Evolutionary conservation across 1,140 invertebrate genomes (phyloP).

Genomic region (Brachionus calyciflorus): DNA sequence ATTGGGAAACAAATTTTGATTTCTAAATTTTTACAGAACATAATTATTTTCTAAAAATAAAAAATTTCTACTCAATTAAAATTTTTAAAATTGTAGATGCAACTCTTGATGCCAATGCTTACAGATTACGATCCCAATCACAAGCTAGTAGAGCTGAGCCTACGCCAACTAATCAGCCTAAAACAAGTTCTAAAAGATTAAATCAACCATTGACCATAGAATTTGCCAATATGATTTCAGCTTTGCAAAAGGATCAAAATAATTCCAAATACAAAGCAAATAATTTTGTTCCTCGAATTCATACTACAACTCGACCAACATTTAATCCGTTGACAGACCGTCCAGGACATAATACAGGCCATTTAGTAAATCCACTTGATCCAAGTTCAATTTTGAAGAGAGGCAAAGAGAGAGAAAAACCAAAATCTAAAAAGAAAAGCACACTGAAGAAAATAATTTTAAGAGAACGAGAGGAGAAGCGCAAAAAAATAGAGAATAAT

Average conservation of each 20-base stretch:
- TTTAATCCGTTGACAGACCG: not conserved
- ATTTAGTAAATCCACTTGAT: conserved; percentile 33
- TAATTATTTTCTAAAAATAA: no score
- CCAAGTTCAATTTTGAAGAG: conserved; percentile 50
- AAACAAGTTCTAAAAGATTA: conserved; percentile 3
- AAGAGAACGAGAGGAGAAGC: conserved; percentile 60
- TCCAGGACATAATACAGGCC: not conserved
- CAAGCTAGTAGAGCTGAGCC: not conserved
- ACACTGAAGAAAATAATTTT: conserved; percentile 59
- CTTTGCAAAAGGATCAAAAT: conserved; percentile 19
- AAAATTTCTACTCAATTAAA: not conserved
- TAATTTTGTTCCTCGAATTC: no score
- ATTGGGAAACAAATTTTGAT: no score
- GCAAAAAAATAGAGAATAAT: conserved; percentile 48
- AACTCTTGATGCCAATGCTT: not conserved
- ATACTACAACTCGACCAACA: not conserved
- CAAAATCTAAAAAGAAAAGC: conserved; percentile 59
- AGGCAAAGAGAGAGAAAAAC: conserved; percentile 59
- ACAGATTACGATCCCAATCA: not conserved
- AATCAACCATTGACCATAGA: conserved; percentile 27
- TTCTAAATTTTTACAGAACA: no score
- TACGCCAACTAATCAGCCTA: not conserved
- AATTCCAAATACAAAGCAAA: not conserved
- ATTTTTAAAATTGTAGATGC: not conserved
- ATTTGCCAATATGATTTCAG: conserved; percentile 40